Conservation (phyloP, 2,888 invertebrate genomes). For the Carterocephalus palaemon region DNA sequence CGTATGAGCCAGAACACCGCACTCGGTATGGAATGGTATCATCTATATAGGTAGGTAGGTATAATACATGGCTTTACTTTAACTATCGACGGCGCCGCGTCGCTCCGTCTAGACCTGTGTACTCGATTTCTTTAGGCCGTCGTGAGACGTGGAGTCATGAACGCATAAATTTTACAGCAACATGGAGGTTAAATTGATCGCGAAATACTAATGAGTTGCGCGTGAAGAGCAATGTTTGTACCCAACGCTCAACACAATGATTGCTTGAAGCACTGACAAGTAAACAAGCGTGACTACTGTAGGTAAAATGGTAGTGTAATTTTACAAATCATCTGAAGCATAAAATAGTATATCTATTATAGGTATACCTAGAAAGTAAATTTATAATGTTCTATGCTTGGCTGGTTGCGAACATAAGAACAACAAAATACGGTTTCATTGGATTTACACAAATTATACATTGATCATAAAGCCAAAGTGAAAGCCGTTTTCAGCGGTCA, state of each 20-base stretch:
- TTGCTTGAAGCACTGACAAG: slow-evolving; percentile 36
- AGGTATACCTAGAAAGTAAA: no score
- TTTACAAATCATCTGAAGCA: slow-evolving; percentile 28
- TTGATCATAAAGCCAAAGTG: no score
- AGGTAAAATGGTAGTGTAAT: no score
- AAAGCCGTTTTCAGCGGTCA: no score
- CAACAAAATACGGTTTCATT: no score
- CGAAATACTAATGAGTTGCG: slow-evolving; percentile 46
- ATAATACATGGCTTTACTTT: slow-evolving; percentile 36
- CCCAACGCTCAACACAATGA: slow-evolving; percentile 37
- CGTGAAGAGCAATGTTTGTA: slow-evolving; percentile 49
- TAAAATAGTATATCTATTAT: no score
- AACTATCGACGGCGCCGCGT: slow-evolving; percentile 26
- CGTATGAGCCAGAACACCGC: no score
- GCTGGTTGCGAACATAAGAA: no score
- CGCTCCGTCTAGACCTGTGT: slow-evolving; percentile 36
- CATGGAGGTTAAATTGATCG: slow-evolving; percentile 55
- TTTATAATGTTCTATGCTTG: no score
- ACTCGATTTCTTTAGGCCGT: slow-evolving; percentile 33
- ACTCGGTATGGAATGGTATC: no score
- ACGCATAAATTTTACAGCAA: slow-evolving; percentile 33
- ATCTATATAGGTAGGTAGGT: no score
- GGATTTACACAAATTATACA: no score
- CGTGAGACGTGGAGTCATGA: slow-evolving; percentile 13
- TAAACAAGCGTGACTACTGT: slow-evolving; percentile 39